A percentile compares a stretch with the other conserved stretches of the same genome.
Evolutionary conservation across 2,113 vertebrate genomes (phyloP).

Genomic region (Catharus minimus): DNA sequence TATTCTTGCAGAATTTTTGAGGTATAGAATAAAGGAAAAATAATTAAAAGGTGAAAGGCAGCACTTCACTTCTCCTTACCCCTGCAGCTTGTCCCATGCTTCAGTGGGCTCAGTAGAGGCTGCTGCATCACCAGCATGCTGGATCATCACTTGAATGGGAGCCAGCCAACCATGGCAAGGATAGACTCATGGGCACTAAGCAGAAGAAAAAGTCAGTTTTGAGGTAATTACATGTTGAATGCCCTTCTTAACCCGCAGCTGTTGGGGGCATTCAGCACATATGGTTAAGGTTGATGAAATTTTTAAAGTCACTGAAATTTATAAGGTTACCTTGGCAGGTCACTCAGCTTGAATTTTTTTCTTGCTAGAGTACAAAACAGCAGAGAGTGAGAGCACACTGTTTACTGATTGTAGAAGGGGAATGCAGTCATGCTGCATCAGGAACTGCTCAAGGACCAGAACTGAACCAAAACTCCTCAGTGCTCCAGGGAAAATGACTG

Average conservation of each 20-base stretch:
- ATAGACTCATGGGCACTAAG: slow-evolving; percentile 44
- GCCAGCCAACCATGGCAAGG: slow-evolving; percentile 36
- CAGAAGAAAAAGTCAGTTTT: slow-evolving; percentile 51
- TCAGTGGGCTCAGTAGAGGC: neutral
- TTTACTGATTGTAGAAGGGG: neutral
- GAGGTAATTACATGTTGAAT: slow-evolving; percentile 61
- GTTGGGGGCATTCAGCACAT: slow-evolving; percentile 53
- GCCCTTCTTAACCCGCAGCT: slow-evolving; percentile 61
- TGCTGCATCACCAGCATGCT: neutral
- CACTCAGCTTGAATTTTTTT: slow-evolving; percentile 15
- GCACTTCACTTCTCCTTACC: neutral
- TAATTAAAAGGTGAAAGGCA: neutral
- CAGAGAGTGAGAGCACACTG: neutral
- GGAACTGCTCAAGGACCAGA: neutral
- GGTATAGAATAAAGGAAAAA: neutral
- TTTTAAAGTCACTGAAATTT: slow-evolving; percentile 56
- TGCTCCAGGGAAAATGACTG: neutral
- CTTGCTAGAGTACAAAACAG: neutral
- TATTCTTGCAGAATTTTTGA: neutral
- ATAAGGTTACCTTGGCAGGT: slow-evolving; percentile 58
- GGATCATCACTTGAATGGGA: slow-evolving; percentile 42
- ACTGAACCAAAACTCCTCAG: neutral
- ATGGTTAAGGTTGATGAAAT: slow-evolving; percentile 59
- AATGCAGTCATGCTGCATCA: neutral
- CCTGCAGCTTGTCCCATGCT: neutral